Evolutionary conservation across 2,113 vertebrate genomes (phyloP).

Genomic region (Burhinus oedicnemus): DNA sequence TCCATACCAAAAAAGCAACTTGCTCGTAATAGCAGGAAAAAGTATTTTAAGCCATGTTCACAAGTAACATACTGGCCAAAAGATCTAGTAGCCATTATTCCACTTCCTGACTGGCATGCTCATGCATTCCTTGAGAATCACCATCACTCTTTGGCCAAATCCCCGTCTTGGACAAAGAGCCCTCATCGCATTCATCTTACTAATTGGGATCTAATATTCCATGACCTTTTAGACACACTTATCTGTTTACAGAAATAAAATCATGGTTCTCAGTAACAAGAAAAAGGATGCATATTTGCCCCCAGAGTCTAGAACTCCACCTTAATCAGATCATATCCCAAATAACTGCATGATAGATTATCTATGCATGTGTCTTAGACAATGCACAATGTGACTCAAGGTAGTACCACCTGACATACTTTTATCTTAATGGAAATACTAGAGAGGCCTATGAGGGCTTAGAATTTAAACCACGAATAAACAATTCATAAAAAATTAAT

Average conservation of each 20-base stretch:
- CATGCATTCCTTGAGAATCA: neutral
- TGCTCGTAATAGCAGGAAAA: neutral
- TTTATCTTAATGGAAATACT: neutral
- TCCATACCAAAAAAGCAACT: neutral
- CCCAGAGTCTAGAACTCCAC: neutral
- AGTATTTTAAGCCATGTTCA: neutral
- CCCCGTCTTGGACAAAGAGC: neutral
- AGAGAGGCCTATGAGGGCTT: neutral
- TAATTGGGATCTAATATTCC: neutral
- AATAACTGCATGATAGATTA: neutral
- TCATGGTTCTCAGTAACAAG: neutral
- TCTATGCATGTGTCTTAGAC: neutral
- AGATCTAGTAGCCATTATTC: neutral
- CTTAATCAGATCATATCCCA: neutral
- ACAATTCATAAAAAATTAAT: neutral
- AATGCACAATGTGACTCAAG: neutral
- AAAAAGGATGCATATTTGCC: neutral
- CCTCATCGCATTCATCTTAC: neutral
- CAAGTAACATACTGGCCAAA: neutral
- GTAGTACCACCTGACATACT: neutral
- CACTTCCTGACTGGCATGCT: neutral
- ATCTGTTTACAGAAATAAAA: neutral
- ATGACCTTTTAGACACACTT: neutral
- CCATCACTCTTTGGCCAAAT: neutral
- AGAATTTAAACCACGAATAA: slow-evolving; percentile 14